Conservation (phyloP, 2,888 invertebrate species). For the Metacarcinus magister region DNA sequence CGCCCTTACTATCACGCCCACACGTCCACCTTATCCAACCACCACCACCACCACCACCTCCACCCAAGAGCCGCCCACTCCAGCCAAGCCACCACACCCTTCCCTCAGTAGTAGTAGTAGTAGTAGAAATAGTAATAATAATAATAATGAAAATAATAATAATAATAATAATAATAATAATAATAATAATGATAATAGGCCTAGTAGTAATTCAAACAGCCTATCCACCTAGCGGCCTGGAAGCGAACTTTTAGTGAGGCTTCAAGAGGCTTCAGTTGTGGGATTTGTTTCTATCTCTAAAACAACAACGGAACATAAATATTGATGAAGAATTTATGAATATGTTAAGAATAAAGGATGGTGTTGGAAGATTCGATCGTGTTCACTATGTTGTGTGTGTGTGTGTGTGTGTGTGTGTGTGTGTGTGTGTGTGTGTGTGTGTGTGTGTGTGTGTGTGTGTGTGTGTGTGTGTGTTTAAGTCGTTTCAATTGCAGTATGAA, state of each 20-base stretch:
- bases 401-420: not conserved
- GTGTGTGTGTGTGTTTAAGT: not conserved
- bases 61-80: not conserved
- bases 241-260: not conserved
- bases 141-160: not conserved
- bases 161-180: not conserved
- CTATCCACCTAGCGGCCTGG: not conserved
- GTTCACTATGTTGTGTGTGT: not conserved
- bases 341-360: not conserved
- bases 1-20: not conserved
- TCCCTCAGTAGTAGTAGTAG: not conserved
- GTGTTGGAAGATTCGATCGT: not conserved
- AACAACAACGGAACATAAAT: not conserved
- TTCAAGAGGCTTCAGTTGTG: not conserved
- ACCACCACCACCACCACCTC: not conserved
- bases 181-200: not conserved
- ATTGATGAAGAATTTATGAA: constrained; percentile 13
- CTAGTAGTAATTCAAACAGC: not conserved
- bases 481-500: not conserved
- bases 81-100: not conserved
- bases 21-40: not conserved
- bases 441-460: constrained; percentile 26
- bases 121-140: not conserved
- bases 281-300: not conserved
- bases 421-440: not conserved